phyloP scores from a whole-genome alignment of 1,140 invertebrate species.

The Atopsyche davidsoni region DNA sequence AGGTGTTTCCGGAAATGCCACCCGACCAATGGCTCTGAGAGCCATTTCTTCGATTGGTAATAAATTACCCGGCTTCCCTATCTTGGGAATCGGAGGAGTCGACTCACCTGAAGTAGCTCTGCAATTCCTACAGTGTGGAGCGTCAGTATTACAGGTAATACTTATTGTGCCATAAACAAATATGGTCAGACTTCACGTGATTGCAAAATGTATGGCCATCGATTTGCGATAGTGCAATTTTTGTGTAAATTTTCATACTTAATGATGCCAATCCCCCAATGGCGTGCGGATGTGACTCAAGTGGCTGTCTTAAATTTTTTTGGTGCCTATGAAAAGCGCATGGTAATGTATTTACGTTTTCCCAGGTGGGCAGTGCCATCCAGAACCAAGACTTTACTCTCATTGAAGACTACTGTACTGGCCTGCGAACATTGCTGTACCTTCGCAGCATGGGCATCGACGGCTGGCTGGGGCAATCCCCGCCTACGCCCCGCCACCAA shows the following conservation, averaged over 20 bases:
- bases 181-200: no score
- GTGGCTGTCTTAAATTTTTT: no score
- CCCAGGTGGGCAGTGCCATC: conserved; percentile 86
- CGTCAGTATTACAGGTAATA: conserved; percentile 85
- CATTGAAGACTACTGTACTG: conserved; percentile 88
- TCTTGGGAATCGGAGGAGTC: conserved; percentile 92
- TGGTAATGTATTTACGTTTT: no score
- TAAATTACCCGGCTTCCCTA: conserved; percentile 79
- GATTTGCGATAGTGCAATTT: no score
- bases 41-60: conserved; percentile 84
- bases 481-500: conserved; percentile 83
- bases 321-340: no score
- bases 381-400: conserved; percentile 98
- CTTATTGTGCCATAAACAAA: no score
- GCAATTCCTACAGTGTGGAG: conserved; percentile 90
- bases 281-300: no score
- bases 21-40: conserved; percentile 83
- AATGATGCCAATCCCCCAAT: no score
- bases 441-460: conserved; percentile 59
- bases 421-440: conserved; percentile 86
- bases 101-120: conserved; percentile 91
- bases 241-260: no score
- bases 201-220: no score
- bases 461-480: conserved; percentile 90
- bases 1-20: conserved; percentile 93